Base-by-base conservation (phyloP, 2,113 vertebrate genomes). In the Dasyprocta punctata region DNA sequence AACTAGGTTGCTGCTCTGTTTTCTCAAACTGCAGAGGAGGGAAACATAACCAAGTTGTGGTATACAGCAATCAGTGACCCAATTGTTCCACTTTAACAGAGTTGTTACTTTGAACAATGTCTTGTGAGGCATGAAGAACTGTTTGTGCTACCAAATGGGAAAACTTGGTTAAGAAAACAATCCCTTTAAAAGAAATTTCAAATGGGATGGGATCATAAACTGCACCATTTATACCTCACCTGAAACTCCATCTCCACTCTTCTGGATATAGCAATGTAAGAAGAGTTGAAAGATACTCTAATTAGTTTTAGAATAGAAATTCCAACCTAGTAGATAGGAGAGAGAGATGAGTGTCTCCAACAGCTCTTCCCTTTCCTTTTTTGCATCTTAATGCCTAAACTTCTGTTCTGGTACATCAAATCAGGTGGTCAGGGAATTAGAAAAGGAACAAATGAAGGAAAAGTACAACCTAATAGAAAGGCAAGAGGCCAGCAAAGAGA, bases 111-210 rank as follows among this genome's bases (percentile, higher is more conserved):
- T 91, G 56, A 96, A 94, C 52, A 93, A 36, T 78, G 77, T 92
- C 52, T 52, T 85, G n/a, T 86, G 71, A 90, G 60, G 92, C 77
- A 93, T 90, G 58, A 89, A 95, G n/a, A 85, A 81, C 49, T 71
- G 49, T 49, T 96, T 92, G 92, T 2, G 58, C 54, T 80, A 94
- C 71, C 92, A 95, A 97, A 95, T 80, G 33, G 16, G 96, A 97
- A 97, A 92, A 44, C 86, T 26, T 87, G 58, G 67, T 96, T 86
- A 78, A 80, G 92, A 82, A 96, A 89, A n/a, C 11, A 49, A 93
- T 86, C 49, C 85, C 60, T 92, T 92, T 89, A 81, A 65, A 90
- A 95, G 47, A 95, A 92, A 97, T 54, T 86, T 90, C 77, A 47
- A 96, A 97, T 78, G 81, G 87, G 52, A 84, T 26, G 69, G 67